Conservation (phyloP, 2,113 vertebrate genomes). For the Anarrhichthys ocellatus region DNA sequence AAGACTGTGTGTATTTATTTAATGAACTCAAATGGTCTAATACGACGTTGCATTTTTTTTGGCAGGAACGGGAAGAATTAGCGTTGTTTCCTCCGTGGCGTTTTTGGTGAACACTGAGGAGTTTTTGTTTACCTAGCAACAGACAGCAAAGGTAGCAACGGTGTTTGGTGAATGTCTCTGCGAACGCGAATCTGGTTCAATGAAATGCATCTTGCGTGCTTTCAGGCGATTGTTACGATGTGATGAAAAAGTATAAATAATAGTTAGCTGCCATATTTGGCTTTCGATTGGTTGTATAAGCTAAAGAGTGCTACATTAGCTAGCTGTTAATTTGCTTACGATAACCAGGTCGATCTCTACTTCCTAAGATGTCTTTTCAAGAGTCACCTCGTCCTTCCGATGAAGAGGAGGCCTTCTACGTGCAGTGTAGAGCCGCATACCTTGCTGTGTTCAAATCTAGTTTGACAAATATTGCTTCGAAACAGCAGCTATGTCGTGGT, state of each 20-base stretch:
- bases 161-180: background rate
- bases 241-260: background rate
- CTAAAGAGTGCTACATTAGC: slow-evolving; percentile 8
- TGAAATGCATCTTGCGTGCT: background rate
- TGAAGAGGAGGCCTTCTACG: slow-evolving; percentile 90
- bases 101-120: slow-evolving; percentile 29
- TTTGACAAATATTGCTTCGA: slow-evolving; percentile 90
- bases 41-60: background rate
- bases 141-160: slow-evolving; percentile 21
- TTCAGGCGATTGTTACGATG: background rate
- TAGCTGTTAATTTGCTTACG: slow-evolving; percentile 9
- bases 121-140: slow-evolving; percentile 77
- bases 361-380: slow-evolving; percentile 64
- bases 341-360: background rate
- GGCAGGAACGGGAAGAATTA: fast-evolving
- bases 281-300: background rate
- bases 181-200: fast-evolving
- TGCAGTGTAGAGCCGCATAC: slow-evolving; percentile 90
- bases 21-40: fast-evolving
- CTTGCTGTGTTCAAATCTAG: slow-evolving; percentile 91
- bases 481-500: slow-evolving; percentile 91
- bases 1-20: background rate
- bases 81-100: slow-evolving; percentile 58
- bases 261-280: background rate
- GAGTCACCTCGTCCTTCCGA: slow-evolving; percentile 75